These are phyloP conservation scores for Drosophila rhopaloa DNA, from an alignment of 1,140 invertebrate species.

Conservation along the genomic window DNA sequence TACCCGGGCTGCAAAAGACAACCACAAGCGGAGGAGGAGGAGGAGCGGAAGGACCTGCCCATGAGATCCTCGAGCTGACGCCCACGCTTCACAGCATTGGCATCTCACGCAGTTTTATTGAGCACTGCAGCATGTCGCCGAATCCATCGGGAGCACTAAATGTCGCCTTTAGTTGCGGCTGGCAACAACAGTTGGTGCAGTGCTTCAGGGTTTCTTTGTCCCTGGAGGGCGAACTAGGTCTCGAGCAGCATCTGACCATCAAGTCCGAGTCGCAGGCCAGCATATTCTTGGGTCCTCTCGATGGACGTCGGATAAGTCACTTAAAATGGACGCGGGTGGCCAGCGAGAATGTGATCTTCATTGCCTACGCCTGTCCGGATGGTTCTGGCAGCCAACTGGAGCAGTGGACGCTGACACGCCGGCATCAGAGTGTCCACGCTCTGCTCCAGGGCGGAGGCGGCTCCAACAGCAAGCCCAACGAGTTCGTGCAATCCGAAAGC, in stretches of 20 bases:
- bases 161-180: slow-evolving; percentile 87
- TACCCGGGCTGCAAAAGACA: slow-evolving; percentile 82
- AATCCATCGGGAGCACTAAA: slow-evolving; percentile 91
- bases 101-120: slow-evolving; percentile 89
- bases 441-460: slow-evolving; percentile 84
- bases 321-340: slow-evolving; percentile 93
- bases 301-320: slow-evolving; percentile 87
- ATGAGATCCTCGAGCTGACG: slow-evolving; percentile 83
- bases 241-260: slow-evolving; percentile 86
- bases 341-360: slow-evolving; percentile 92
- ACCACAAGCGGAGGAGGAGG: background rate
- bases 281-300: slow-evolving; percentile 88
- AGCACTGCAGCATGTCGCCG: slow-evolving; percentile 87
- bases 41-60: slow-evolving; percentile 3
- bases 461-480: slow-evolving; percentile 67
- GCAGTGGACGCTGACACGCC: slow-evolving; percentile 94
- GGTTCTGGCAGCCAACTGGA: slow-evolving; percentile 90
- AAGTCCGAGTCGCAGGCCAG: slow-evolving; percentile 91
- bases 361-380: slow-evolving; percentile 88
- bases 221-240: slow-evolving; percentile 55
- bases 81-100: slow-evolving; percentile 89
- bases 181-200: slow-evolving; percentile 89
- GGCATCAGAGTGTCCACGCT: slow-evolving; percentile 91
- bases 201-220: slow-evolving; percentile 87
- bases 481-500: slow-evolving; percentile 87